These are phyloP conservation scores for Trimorus sp. DNA, from an alignment of 2,888 invertebrate species.

Conservation along the genomic window DNA sequence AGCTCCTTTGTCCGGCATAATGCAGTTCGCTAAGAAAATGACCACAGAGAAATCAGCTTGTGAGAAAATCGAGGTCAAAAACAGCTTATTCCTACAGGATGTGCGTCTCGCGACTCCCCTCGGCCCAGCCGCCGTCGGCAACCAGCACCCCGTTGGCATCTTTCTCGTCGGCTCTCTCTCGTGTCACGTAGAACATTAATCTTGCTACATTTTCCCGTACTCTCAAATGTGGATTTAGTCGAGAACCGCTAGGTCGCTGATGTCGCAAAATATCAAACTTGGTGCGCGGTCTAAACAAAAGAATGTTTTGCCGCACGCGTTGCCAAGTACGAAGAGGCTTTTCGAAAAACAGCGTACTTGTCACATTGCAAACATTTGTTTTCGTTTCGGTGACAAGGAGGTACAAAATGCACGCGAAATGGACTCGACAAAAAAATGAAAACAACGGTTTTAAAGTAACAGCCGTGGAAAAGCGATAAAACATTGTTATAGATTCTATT, in stretches of 20 bases:
- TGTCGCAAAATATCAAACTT: constrained; percentile 54
- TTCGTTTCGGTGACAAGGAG: no score
- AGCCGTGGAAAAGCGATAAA: no score
- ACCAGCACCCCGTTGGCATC: constrained; percentile 64
- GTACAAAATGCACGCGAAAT: no score
- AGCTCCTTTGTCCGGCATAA: constrained; percentile 44
- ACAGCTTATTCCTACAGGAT: constrained; percentile 73
- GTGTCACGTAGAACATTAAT: constrained; percentile 81
- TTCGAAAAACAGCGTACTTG: no score
- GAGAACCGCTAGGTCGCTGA: constrained; percentile 76
- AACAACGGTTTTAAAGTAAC: no score
- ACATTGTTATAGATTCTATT: no score
- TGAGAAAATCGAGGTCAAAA: constrained; percentile 73
- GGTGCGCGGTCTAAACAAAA: neutral
- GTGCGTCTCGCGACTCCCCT: constrained; percentile 70
- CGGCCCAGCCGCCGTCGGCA: constrained; percentile 70
- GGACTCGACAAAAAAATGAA: no score
- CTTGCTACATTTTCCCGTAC: constrained; percentile 80
- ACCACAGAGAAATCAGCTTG: constrained; percentile 58
- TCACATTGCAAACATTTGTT: no score
- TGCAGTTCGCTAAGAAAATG: constrained; percentile 52
- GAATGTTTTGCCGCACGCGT: constrained; percentile 28
- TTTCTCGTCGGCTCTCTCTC: constrained; percentile 73
- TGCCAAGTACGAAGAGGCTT: constrained; percentile 4
- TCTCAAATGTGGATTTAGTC: constrained; percentile 81